Evolutionary conservation across 2,888 invertebrate genomes (phyloP).

Genomic region (Stenodema calcarata): DNA sequence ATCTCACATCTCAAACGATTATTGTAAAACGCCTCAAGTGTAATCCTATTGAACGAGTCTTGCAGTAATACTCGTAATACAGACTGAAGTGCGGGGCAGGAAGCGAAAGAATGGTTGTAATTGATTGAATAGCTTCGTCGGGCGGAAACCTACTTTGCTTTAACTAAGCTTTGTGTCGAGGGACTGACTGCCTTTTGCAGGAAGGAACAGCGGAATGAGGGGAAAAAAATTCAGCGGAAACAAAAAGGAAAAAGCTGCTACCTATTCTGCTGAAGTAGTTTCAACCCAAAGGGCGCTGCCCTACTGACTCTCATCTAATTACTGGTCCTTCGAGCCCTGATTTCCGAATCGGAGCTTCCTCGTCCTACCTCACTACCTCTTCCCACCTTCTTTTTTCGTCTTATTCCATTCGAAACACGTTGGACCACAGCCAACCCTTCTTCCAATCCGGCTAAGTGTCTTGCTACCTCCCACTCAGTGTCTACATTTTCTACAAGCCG

Average conservation of each 20-base stretch:
- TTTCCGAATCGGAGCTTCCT: conserved; percentile 29
- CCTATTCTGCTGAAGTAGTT: conserved; percentile 36
- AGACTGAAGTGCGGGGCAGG: background rate
- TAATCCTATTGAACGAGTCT: background rate
- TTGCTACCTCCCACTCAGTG: background rate
- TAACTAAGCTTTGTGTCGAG: conserved; percentile 30
- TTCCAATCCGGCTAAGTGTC: conserved; percentile 45
- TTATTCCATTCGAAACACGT: conserved; percentile 31
- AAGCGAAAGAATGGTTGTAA: conserved; percentile 14
- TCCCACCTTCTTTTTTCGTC: background rate
- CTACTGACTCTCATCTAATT: conserved; percentile 38
- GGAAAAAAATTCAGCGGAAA: background rate
- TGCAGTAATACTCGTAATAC: too few species aligned
- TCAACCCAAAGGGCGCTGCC: conserved; percentile 6
- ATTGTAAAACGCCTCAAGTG: background rate
- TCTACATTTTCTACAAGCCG: background rate
- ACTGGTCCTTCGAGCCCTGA: conserved; percentile 14
- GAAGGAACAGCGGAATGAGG: background rate
- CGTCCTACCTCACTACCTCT: background rate
- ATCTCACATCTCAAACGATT: background rate
- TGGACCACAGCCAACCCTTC: conserved; percentile 35
- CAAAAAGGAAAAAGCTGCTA: background rate
- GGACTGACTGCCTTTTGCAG: background rate
- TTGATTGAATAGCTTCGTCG: conserved; percentile 26
- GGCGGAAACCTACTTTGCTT: conserved; percentile 6